Evolutionary conservation across 2,113 vertebrate genomes (phyloP).

Genomic region (Hoplias malabaricus): DNA sequence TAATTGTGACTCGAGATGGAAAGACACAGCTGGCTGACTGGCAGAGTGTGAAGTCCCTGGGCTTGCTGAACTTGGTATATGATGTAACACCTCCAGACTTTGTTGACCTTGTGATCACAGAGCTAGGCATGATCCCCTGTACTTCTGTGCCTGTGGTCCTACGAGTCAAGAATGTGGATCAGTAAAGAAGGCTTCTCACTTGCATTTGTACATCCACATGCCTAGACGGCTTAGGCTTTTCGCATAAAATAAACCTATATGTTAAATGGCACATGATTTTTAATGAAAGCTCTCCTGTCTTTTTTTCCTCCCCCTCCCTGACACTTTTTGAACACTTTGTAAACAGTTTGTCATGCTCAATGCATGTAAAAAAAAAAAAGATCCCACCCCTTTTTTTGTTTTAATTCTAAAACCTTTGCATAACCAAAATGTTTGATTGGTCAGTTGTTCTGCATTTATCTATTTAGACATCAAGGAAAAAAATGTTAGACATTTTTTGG

Average conservation of each 20-base stretch:
- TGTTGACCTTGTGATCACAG: constrained; percentile 96
- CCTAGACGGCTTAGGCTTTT: constrained; percentile 55
- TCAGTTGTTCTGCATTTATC: too few relatives aligned
- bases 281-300: constrained; percentile 50
- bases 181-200: constrained; percentile 56
- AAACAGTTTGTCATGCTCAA: neutral
- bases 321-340: neutral
- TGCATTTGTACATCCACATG: neutral
- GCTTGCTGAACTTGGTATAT: constrained; percentile 93
- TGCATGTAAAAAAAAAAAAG: neutral
- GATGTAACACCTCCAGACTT: constrained; percentile 95
- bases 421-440: too few relatives aligned
- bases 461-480: too few relatives aligned
- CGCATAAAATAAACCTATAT: constrained; percentile 74
- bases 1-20: constrained; percentile 83
- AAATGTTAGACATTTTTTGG: too few relatives aligned
- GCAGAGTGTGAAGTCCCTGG: constrained; percentile 79
- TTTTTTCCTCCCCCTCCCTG: constrained; percentile 24
- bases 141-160: constrained; percentile 96
- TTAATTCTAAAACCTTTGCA: too few relatives aligned
- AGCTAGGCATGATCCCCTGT: constrained; percentile 98
- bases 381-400: too few relatives aligned
- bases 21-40: constrained; percentile 82
- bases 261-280: constrained; percentile 64
- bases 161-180: constrained; percentile 93